A percentile compares a stretch with the other conserved stretches of the same genome.
Evolutionary conservation across 2,113 vertebrate species (phyloP).

Genomic region (Sceloporus tristichus): DNA sequence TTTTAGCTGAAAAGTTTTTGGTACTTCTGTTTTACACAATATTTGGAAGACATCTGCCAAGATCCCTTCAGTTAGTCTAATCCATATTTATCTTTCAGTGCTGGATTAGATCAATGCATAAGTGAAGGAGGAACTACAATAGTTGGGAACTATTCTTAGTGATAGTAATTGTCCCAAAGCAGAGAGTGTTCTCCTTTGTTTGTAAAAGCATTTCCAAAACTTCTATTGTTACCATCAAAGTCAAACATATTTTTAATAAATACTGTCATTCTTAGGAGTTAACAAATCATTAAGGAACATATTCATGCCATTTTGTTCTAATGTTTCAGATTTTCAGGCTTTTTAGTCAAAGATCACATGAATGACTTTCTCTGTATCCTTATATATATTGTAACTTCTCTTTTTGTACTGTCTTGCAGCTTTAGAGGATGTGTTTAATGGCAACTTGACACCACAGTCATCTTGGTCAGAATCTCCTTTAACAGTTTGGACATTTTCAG

Average conservation of each 20-base stretch:
- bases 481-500: conserved; percentile 58
- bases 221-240: neutral
- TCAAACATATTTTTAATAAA: neutral
- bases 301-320: neutral
- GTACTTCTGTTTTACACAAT: neutral
- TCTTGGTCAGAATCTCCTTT: conserved; percentile 62
- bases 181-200: neutral
- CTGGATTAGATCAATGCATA: neutral
- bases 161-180: no score
- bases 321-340: neutral
- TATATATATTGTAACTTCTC: neutral
- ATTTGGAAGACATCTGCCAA: neutral
- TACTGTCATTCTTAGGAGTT: neutral
- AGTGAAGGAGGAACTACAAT: neutral
- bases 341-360: neutral
- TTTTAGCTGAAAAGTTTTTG: neutral
- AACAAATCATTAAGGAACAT: neutral
- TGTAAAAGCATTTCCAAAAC: neutral
- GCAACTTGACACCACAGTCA: conserved; percentile 63
- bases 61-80: neutral
- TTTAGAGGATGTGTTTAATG: conserved; percentile 72
- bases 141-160: neutral
- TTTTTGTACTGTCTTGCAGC: conserved; percentile 53
- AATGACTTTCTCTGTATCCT: neutral
- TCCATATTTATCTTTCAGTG: neutral